These are phyloP conservation scores for Rotaria sp. DNA, from an alignment of 2,888 invertebrate genomes.

Conservation along the genomic window DNA sequence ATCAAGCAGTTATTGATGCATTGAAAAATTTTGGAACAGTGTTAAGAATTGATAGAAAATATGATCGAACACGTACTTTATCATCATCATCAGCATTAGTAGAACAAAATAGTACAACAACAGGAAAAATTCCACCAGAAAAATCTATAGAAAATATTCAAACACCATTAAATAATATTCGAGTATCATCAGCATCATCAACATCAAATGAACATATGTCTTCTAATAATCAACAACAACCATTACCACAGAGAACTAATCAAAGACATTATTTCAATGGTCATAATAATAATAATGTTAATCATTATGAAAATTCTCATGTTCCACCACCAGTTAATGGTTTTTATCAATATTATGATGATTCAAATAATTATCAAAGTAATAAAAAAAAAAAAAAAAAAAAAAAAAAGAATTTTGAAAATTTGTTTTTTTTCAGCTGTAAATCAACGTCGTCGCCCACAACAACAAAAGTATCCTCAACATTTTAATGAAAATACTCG, in stretches of 20 bases:
- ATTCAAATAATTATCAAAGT: conserved; percentile 13
- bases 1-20: neutral
- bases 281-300: neutral
- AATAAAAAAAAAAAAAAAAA: neutral
- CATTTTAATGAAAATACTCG: neutral
- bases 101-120: neutral
- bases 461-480: neutral
- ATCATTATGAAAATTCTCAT: neutral
- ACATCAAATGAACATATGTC: neutral
- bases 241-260: neutral
- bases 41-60: conserved; percentile 21
- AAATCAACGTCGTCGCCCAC: neutral
- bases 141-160: neutral
- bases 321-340: neutral
- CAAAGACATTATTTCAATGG: neutral
- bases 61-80: neutral
- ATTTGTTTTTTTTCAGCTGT: neutral
- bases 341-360: neutral
- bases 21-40: conserved; percentile 24
- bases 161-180: neutral
- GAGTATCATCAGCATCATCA: neutral
- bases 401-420: no score
- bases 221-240: neutral
- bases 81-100: neutral
- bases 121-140: neutral